Evolutionary conservation across 37 sponge, comb jelly and placozoan species (phyloP), one percentile per base, ranked within the genome.

Genomic region (Agelas oroides): DNA sequence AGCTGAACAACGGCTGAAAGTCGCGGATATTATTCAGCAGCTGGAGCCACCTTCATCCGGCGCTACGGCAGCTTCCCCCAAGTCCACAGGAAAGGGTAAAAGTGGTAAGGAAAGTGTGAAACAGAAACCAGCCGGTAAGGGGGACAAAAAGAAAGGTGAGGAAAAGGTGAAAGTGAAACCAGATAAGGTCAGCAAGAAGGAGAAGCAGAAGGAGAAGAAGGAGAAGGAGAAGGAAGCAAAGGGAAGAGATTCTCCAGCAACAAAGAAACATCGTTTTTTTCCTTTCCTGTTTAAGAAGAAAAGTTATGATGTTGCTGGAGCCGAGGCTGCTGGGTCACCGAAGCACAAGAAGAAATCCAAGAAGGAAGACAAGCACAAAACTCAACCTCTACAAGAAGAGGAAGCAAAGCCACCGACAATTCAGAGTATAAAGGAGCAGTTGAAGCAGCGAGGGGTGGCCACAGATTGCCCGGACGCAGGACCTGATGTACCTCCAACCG

Each of bases 391-490:
- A 19, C 3, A 32, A 31, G 61, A 16, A 16, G 14, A 61, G 0
- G 59, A 33, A 21, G 19, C 23, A 21, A 38, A 72, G 2, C 59
- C 30, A 59, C 54, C 28, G 54, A 15, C 76, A 59, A 53, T 82
- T 19, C n/a, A 62, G 63, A 3, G 54, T 1, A 71, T 72, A 17
- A 80, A 69, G 0, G 70, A 69, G 62, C 56, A 46, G n/a, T 61
- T 82, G 24, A 82, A 72, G 25, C 62, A 82, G 64, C 41, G 21
- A 12, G 83, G 83, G 23, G 36, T 73, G 5, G 46, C 21, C 20
- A 81, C 59, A 12, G 81, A 69, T 34, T 64, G 71, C 23, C n/a
- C 32, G 2, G 76, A 75, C 12, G 59, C 31, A 2, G 1, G 63
- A 27, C 53, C 64, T 58, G 72, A 28, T 0, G 70, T 23, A n/a